Evolutionary conservation across 1,140 invertebrate species (phyloP).

Genomic region (Trinorchestia longiramus): DNA sequence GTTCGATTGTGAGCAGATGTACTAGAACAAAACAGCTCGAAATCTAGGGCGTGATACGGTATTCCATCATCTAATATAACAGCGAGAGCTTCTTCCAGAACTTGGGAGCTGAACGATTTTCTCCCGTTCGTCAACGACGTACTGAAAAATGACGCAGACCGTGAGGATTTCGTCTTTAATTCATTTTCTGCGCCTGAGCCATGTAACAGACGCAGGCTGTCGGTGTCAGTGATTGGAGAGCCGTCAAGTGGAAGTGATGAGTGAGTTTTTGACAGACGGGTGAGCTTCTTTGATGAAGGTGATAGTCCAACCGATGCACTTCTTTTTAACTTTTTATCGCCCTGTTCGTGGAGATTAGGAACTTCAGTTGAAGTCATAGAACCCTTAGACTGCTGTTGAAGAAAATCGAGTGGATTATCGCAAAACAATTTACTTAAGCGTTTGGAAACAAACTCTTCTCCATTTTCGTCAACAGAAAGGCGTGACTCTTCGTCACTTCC

Average conservation of each 20-base stretch:
- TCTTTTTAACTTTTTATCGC: neutral
- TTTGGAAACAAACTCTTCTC: neutral
- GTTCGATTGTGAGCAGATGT: neutral
- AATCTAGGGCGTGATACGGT: neutral
- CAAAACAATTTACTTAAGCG: neutral
- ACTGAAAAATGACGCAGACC: neutral
- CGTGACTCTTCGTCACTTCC: neutral
- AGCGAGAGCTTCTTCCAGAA: neutral
- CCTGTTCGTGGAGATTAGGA: neutral
- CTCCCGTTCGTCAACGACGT: neutral
- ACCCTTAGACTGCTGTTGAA: neutral
- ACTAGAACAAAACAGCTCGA: neutral
- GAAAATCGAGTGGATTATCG: neutral
- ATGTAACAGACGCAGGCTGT: neutral
- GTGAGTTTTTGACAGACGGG: neutral
- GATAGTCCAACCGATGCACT: neutral
- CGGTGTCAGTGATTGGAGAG: neutral
- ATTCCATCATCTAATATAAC: slow-evolving; percentile 10
- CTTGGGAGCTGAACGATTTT: neutral
- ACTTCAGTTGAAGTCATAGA: neutral
- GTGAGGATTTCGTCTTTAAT: neutral
- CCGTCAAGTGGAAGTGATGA: neutral
- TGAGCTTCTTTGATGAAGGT: neutral
- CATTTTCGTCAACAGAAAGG: neutral
- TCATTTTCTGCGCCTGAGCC: neutral